Conservation (phyloP, 92 coral and sea anemone species). For the Actinernus sp. region DNA sequence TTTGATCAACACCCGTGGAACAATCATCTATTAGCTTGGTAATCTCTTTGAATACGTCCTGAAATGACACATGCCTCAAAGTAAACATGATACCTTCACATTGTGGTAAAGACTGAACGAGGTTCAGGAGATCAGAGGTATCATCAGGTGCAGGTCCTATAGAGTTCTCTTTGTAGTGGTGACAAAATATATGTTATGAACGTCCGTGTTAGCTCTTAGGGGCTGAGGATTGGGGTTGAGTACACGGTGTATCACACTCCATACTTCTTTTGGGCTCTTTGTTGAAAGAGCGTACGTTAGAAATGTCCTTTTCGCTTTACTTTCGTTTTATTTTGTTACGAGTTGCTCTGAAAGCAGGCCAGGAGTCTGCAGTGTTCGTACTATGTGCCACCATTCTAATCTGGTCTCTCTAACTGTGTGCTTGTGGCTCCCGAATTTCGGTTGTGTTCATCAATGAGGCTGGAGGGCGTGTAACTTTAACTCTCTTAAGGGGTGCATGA, state of each 20-base stretch:
- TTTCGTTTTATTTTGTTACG: conserved; percentile 62
- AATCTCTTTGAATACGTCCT: conserved; percentile 20
- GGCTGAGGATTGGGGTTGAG: conserved; percentile 64
- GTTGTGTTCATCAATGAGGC: conserved; percentile 55
- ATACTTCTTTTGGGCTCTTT: conserved; percentile 61
- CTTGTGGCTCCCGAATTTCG: conserved; percentile 38
- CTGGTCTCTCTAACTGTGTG: conserved; percentile 37
- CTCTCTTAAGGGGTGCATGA: conserved; percentile 52
- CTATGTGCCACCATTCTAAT: conserved; percentile 34
- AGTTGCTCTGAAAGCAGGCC: conserved; percentile 57
- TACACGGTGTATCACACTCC: conserved; percentile 64
- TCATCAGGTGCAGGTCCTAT: conserved; percentile 12
- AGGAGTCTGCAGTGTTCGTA: conserved; percentile 24
- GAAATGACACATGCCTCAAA: conserved; percentile 3
- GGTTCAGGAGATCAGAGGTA: conserved; percentile 6
- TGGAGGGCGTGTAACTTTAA: conserved; percentile 69
- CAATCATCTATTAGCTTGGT: conserved; percentile 25
- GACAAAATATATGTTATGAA: neutral
- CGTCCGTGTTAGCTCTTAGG: conserved; percentile 25
- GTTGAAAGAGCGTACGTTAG: conserved; percentile 43
- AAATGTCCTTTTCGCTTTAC: conserved; percentile 47
- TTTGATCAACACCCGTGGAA: conserved; percentile 40
- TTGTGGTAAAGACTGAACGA: conserved; percentile 5
- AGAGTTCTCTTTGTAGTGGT: neutral
- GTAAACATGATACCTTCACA: neutral